Evolutionary conservation across 2,797 vertebrate genomes (phyloP).

Genomic region (Heliangelus exortis): DNA sequence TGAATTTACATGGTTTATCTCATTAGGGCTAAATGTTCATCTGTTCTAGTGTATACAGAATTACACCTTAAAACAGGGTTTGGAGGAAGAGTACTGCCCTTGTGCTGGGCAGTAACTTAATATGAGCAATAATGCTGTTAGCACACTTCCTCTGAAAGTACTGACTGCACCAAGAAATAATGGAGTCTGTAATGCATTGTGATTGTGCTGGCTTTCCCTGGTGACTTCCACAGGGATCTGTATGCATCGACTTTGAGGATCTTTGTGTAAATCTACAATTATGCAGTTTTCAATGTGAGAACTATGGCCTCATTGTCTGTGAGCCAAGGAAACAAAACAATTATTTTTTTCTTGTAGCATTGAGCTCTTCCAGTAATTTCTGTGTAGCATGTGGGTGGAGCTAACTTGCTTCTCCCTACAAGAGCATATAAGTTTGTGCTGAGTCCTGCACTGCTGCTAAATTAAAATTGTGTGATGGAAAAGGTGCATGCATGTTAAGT

Average conservation of each 20-base stretch:
- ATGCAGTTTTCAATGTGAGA: fast-evolving
- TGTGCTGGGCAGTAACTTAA: neutral
- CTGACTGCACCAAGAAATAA: neutral
- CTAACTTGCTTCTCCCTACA: neutral
- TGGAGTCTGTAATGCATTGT: neutral
- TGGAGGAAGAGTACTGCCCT: neutral
- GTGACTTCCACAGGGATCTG: neutral
- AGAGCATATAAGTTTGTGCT: neutral
- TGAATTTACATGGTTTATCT: neutral
- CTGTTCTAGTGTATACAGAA: neutral
- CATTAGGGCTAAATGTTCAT: neutral
- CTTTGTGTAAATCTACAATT: neutral
- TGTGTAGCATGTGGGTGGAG: fast-evolving
- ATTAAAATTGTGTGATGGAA: neutral
- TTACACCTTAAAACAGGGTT: neutral
- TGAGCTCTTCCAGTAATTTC: neutral
- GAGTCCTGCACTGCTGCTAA: neutral
- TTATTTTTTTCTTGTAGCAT: neutral
- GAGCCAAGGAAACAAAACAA: neutral
- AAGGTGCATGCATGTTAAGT: neutral
- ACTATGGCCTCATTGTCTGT: neutral
- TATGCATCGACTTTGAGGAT: neutral
- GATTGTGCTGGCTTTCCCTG: neutral
- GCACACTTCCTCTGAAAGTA: neutral
- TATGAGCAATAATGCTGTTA: neutral